phyloP scores from a whole-genome alignment of 2,113 vertebrate species.

The Mastomys coucha region DNA sequence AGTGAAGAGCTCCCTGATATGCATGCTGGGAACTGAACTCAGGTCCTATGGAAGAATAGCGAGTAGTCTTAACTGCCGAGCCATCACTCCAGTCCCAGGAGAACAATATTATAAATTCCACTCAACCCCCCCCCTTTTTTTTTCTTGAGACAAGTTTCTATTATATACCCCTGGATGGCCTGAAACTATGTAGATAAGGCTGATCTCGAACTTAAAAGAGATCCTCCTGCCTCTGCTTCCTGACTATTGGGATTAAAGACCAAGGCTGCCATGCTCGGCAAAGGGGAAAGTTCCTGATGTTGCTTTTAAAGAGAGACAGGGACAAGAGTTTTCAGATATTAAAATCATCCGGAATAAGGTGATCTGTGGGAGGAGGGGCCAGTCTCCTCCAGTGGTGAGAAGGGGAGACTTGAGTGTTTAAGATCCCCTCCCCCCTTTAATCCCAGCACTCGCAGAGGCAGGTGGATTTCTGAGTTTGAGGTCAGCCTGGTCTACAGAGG shows the following conservation, averaged over 20 bases:
- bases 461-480: too few species aligned
- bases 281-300: slow-evolving; percentile 11
- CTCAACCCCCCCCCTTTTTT: background rate
- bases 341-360: slow-evolving; percentile 43
- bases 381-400: slow-evolving; percentile 1
- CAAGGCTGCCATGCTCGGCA: background rate
- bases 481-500: too few species aligned
- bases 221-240: background rate
- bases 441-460: too few species aligned
- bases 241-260: background rate
- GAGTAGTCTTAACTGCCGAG: background rate
- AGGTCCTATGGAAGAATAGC: background rate
- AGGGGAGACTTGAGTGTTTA: background rate
- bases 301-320: slow-evolving; percentile 51
- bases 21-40: background rate
- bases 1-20: background rate
- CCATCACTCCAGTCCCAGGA: background rate
- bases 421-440: background rate
- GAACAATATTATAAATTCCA: background rate
- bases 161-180: background rate
- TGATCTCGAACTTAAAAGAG: background rate
- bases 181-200: background rate
- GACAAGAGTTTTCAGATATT: slow-evolving; percentile 22
- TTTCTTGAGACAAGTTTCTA: background rate
- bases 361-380: background rate